Evolutionary conservation across 2,113 vertebrate species (phyloP), one percentile per base, ranked within the genome.

Genomic region (Micromys minutus): DNA sequence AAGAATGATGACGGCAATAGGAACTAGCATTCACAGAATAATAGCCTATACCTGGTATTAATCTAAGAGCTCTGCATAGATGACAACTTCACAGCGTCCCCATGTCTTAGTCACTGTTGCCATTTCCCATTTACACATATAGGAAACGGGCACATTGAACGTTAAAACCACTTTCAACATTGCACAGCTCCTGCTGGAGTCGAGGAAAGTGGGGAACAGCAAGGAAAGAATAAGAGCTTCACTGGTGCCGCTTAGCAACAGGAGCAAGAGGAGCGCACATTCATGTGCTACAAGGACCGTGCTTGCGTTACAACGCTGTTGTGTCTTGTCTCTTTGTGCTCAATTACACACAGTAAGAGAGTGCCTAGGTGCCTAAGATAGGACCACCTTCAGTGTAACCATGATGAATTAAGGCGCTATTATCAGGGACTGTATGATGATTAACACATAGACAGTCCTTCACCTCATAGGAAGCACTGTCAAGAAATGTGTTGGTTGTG

Each of bases 131-230:
- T 84, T 77, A 80, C 26, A 88, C 36, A 69, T 31, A 39, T 67
- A n/a, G 55, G 36, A 87, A 72, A 71, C 0, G 0, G 63, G 69
- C 39, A 75, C 21, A 2, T 11, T 65, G 39, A 89, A 75, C 31
- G 17, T 72, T 74, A 84, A 91, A 83, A 80, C 71, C 52, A 91
- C 88, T 80, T 10, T 94, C 39, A 87, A 81, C 9, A 57, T 63
- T 47, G 63, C 4, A 65, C 36, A 90, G 85, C 71, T 71, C 6
- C 22, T 55, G 59, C 45, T 63, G 85, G 36, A 45, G 57, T 52
- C 15, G 91, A n/a, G 39, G 15, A 72, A 83, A 85, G 5, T 29
- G 12, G 19, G 2, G 36, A 45, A 77, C n/a, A 29, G 26, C 22
- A 74, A 72, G 36, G 61, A 81, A 26, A 88, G 92, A 65, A 34